These are phyloP conservation scores for Cheilinus undulatus DNA, from an alignment of 2,113 vertebrate genomes.

Conservation along the genomic window DNA sequence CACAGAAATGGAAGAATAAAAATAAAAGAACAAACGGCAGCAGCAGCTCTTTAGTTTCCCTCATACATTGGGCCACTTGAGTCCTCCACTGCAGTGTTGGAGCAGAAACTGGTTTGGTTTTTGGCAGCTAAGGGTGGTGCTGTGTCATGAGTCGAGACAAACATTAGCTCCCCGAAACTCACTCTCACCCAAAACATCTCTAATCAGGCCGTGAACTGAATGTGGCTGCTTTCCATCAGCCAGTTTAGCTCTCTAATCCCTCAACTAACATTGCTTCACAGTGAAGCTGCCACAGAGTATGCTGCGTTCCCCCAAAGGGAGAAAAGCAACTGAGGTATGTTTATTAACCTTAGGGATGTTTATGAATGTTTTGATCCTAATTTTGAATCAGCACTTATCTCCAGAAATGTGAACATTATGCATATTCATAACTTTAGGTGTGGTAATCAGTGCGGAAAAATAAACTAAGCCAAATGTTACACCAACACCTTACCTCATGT, in stretches of 20 bases:
- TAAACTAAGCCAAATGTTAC: neutral
- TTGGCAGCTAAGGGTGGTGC: constrained; percentile 41
- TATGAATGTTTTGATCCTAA: neutral
- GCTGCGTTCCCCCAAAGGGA: constrained; percentile 6
- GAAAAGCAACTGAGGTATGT: constrained; percentile 5
- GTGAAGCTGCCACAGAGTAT: neutral
- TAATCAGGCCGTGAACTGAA: constrained; percentile 41
- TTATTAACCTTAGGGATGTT: neutral
- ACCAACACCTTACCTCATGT: no score
- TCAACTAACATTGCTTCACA: neutral
- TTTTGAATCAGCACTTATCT: neutral
- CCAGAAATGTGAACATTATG: neutral
- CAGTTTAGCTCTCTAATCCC: constrained; percentile 26
- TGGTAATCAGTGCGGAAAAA: no score
- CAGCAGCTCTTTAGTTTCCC: constrained; percentile 28
- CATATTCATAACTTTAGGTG: neutral
- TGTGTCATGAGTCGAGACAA: constrained; percentile 25
- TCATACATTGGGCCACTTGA: constrained; percentile 33
- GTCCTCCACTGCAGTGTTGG: constrained; percentile 37
- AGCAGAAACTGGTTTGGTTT: constrained; percentile 50
- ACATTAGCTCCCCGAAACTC: constrained; percentile 6
- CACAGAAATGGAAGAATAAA: neutral
- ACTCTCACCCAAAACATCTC: constrained; percentile 25
- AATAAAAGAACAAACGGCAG: neutral
- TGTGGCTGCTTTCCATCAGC: constrained; percentile 36